Conservation (phyloP, 2,113 vertebrate genomes). For the Sinocyclocheilus grahami region DNA sequence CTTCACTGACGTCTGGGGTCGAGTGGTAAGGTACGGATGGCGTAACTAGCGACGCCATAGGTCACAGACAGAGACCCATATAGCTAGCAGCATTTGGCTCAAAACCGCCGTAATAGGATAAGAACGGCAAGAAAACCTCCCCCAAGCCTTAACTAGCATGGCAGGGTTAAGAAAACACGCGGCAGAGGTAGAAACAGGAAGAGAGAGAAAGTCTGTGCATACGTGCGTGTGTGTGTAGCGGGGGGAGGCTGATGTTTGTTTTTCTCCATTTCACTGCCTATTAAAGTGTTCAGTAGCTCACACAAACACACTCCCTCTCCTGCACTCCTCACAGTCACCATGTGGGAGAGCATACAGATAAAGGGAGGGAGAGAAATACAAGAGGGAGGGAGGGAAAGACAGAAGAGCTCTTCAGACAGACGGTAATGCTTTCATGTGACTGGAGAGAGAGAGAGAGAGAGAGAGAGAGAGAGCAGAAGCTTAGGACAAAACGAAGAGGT, state of each 20-base stretch:
- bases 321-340: conserved; percentile 53
- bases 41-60: not conserved
- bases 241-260: conserved; percentile 51
- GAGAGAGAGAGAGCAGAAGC: not conserved
- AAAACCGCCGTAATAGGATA: conserved; percentile 32
- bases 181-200: not conserved
- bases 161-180: conserved; percentile 22
- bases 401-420: conserved; percentile 53
- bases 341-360: conserved; percentile 56
- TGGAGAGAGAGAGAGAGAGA: conserved; percentile 37
- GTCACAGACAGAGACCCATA: not conserved
- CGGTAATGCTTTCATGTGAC: conserved; percentile 52
- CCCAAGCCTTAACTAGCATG: conserved; percentile 28
- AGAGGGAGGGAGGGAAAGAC: conserved; percentile 50
- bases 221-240: conserved; percentile 22
- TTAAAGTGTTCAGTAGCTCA: conserved; percentile 60
- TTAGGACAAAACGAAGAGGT: not conserved
- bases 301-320: conserved; percentile 56
- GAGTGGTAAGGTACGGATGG: not conserved
- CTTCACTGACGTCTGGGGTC: conserved; percentile 21
- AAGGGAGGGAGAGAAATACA: conserved; percentile 37
- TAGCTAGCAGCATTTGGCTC: conserved; percentile 31
- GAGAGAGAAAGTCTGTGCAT: conserved; percentile 21
- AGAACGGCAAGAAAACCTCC: conserved; percentile 8
- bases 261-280: conserved; percentile 56